A percentile compares a stretch with the other conserved stretches of the same genome.
Evolutionary conservation across 2,113 vertebrate genomes (phyloP).

Genomic region (Miniopterus natalensis): DNA sequence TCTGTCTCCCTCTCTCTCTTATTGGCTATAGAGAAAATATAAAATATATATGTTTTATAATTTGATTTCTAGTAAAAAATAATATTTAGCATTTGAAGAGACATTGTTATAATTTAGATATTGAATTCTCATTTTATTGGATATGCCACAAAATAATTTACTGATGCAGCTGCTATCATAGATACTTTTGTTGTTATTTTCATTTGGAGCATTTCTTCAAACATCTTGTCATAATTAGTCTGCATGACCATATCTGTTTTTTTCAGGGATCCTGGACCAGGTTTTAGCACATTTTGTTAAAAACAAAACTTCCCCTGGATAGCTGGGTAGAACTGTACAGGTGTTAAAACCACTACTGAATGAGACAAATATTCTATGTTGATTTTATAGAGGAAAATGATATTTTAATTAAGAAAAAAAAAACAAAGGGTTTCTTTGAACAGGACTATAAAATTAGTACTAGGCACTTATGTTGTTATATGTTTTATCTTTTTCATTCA

Average conservation of each 20-base stretch:
- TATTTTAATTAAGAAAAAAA: slow-evolving; percentile 72
- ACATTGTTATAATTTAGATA: neutral
- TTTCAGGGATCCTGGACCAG: slow-evolving; percentile 42
- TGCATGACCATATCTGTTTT: slow-evolving; percentile 47
- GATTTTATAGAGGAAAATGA: slow-evolving; percentile 44
- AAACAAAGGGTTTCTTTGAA: neutral
- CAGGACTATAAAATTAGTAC: neutral
- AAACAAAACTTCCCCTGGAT: neutral
- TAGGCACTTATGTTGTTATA: neutral
- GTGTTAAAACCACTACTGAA: neutral
- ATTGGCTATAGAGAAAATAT: neutral
- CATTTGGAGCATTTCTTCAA: slow-evolving; percentile 45
- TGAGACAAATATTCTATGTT: neutral
- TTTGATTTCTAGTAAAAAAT: slow-evolving; percentile 21
- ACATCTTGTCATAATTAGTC: slow-evolving; percentile 43
- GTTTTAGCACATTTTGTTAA: neutral
- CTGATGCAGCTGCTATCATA: slow-evolving; percentile 32
- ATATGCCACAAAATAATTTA: neutral
- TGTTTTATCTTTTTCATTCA: slow-evolving; percentile 56
- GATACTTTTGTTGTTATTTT: slow-evolving; percentile 31
- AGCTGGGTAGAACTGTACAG: neutral
- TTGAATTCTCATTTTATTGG: neutral
- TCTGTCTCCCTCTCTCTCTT: neutral
- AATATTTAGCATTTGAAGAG: slow-evolving; percentile 1
- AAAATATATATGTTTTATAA: neutral